Evolutionary conservation across 2,888 invertebrate species (phyloP).

Genomic region (Andrena flavipes): DNA sequence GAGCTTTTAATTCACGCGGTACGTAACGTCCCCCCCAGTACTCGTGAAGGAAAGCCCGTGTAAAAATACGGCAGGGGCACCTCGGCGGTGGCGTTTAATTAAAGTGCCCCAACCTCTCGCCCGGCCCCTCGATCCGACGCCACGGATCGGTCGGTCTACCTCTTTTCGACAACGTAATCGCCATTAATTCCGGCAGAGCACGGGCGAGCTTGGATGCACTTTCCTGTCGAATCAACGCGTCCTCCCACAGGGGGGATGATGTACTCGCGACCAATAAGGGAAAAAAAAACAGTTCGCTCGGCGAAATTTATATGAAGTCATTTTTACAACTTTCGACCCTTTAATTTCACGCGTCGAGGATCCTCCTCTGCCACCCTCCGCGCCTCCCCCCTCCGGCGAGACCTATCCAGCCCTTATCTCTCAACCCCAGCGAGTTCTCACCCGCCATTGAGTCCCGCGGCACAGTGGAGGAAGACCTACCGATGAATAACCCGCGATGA

Average conservation of each 20-base stretch:
- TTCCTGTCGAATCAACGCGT: background rate
- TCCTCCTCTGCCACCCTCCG: slow-evolving; percentile 31
- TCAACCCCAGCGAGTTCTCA: slow-evolving; percentile 7
- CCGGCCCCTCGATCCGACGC: background rate
- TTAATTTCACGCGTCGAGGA: slow-evolving; percentile 65
- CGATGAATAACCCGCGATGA: slow-evolving; percentile 37
- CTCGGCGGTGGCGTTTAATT: slow-evolving; percentile 35
- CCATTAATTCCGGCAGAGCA: background rate
- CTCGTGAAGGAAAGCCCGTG: slow-evolving; percentile 40
- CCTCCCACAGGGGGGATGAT: background rate
- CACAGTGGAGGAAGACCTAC: slow-evolving; percentile 43
- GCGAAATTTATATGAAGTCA: slow-evolving; percentile 39
- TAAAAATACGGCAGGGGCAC: slow-evolving; percentile 39
- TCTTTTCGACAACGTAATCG: slow-evolving; percentile 1
- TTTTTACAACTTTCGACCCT: slow-evolving; percentile 58
- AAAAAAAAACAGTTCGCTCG: background rate
- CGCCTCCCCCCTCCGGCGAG: slow-evolving; percentile 4
- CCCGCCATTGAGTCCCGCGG: slow-evolving; percentile 33
- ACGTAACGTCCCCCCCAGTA: slow-evolving; percentile 17
- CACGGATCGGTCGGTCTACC: no score
- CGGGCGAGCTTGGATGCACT: background rate
- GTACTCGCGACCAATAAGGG: slow-evolving; percentile 4
- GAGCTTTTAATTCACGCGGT: slow-evolving; percentile 4
- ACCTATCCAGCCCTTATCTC: slow-evolving; percentile 8
- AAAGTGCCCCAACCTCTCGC: slow-evolving; percentile 20